These are phyloP conservation scores for Cladorhizidae sp. DNA, from an alignment of 37 sponge, comb jelly and placozoan genomes.

Conservation along the genomic window DNA sequence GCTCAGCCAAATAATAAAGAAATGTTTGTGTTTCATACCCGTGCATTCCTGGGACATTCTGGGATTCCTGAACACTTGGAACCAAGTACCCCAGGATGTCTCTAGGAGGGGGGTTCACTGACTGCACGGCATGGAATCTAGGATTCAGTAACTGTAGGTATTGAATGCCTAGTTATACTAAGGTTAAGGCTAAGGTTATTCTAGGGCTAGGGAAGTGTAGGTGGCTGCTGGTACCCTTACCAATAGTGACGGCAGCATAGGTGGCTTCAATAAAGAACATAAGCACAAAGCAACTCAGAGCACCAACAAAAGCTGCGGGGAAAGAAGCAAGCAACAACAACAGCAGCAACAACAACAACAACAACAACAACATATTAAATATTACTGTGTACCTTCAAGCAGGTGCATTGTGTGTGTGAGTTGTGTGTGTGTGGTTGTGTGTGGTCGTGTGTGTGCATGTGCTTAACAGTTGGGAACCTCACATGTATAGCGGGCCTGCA, in stretches of 20 bases:
- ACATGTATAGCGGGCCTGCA: constrained; percentile 79
- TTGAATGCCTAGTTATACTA: not conserved
- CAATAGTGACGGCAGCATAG: constrained; percentile 73
- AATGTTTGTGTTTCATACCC: no score
- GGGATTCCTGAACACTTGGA: no score
- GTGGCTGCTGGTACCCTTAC: no score
- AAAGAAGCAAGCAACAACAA: no score
- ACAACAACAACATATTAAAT: not conserved
- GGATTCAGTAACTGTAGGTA: not conserved
- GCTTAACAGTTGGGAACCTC: not conserved
- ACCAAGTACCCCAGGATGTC: no score
- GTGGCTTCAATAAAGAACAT: constrained; percentile 89
- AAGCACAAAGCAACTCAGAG: constrained; percentile 80
- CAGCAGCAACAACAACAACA: constrained; percentile 20
- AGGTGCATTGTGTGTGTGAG: no score
- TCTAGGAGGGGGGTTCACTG: no score
- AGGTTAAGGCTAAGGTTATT: not conserved
- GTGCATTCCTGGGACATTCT: no score
- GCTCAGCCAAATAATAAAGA: no score
- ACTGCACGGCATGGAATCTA: not conserved
- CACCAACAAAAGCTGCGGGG: constrained; percentile 79
- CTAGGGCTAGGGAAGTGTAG: not conserved
- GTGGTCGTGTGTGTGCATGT: not conserved
- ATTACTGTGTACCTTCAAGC: not conserved
- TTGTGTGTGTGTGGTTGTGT: no score